A percentile compares a stretch with the other conserved stretches of the same genome.
phyloP scores from a whole-genome alignment of 2,113 vertebrate genomes.

The Trachemys scripta region DNA sequence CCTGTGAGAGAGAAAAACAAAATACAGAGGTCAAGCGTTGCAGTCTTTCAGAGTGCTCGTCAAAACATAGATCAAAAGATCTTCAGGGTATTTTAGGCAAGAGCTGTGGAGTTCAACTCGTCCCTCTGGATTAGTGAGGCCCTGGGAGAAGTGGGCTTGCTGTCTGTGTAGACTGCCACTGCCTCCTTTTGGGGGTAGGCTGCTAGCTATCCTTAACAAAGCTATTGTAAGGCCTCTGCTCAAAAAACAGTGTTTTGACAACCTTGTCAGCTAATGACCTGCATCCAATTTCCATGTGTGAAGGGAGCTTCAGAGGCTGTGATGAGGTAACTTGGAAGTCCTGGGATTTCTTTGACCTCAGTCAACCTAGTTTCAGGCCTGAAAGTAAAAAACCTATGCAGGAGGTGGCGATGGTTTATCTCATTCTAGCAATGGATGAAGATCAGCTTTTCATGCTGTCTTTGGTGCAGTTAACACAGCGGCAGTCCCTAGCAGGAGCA shows the following conservation, averaged over 20 bases:
- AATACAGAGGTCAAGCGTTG: constrained; percentile 5
- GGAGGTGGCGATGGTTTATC: neutral
- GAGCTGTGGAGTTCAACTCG: neutral
- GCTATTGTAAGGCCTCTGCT: neutral
- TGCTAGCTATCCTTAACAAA: neutral
- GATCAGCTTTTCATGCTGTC: neutral
- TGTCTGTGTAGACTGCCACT: neutral
- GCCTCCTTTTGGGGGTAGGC: neutral
- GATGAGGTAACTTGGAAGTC: neutral
- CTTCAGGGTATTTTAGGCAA: neutral
- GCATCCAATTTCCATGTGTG: neutral
- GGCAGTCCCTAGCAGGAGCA: neutral
- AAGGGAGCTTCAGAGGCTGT: neutral
- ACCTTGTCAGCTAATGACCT: neutral
- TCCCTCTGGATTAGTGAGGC: neutral
- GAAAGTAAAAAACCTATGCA: neutral
- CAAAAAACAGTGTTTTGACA: neutral
- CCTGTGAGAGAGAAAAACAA: constrained; percentile 75
- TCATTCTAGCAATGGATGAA: neutral
- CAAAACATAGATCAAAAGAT: neutral
- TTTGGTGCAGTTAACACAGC: neutral
- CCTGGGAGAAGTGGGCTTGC: neutral
- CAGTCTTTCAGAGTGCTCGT: neutral
- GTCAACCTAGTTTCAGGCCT: neutral
- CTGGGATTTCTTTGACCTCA: neutral